phyloP scores from a whole-genome alignment of 2,888 invertebrate species.

The Arctia plantaginis region DNA sequence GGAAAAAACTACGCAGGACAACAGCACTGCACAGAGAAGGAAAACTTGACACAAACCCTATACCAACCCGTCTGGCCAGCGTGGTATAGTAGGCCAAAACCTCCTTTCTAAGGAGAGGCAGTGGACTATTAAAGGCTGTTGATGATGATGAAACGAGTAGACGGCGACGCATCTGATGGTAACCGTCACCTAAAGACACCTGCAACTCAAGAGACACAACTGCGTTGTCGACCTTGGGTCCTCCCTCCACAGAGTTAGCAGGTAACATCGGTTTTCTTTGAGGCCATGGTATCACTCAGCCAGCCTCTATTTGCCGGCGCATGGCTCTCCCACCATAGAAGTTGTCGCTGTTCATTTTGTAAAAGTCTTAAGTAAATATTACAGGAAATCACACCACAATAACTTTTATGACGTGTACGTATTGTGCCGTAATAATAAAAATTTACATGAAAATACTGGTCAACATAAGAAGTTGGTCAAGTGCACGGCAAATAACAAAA shows the following conservation, averaged over 20 bases:
- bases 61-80: too few relatives aligned
- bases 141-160: too few relatives aligned
- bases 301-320: not conserved
- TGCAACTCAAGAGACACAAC: too few relatives aligned
- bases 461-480: conserved; percentile 10
- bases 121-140: too few relatives aligned
- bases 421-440: conserved; percentile 2
- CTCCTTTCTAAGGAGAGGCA: too few relatives aligned
- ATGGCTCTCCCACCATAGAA: not conserved
- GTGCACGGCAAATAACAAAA: conserved; percentile 8
- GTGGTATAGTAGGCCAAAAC: too few relatives aligned
- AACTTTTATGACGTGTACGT: not conserved
- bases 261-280: not conserved
- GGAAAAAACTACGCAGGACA: too few relatives aligned
- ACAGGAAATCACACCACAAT: not conserved
- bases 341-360: not conserved
- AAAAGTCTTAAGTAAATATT: not conserved
- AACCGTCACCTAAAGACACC: not conserved
- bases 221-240: too few relatives aligned
- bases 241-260: too few relatives aligned
- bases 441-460: conserved; percentile 3
- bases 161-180: too few relatives aligned
- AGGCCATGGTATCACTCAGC: not conserved
- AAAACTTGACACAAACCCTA: too few relatives aligned
- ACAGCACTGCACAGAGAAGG: too few relatives aligned